Evolutionary conservation across 2,113 vertebrate species (phyloP).

Genomic region (Neolamprologus tretocephalus): DNA sequence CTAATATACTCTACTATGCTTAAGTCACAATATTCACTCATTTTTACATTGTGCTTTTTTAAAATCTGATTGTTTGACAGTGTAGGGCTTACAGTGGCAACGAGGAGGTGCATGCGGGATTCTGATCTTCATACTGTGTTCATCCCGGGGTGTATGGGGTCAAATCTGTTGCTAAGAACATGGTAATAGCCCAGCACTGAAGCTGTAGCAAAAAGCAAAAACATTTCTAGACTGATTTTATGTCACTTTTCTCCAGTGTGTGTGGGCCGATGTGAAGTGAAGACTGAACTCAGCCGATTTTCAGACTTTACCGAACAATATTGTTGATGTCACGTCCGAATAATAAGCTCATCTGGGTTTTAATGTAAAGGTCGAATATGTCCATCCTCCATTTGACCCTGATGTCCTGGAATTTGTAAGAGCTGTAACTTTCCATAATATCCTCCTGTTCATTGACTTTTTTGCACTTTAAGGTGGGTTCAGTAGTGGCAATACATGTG

Average conservation of each 20-base stretch:
- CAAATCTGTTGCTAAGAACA: neutral
- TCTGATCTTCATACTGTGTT: neutral
- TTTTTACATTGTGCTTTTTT: conserved; percentile 69
- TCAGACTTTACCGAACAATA: neutral
- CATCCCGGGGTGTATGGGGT: neutral
- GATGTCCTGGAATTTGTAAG: neutral
- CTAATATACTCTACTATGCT: conserved; percentile 16
- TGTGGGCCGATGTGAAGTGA: neutral
- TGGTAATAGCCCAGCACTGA: neutral
- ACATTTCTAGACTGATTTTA: neutral
- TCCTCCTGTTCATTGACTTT: neutral
- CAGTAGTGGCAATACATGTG: neutral
- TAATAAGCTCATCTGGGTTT: neutral
- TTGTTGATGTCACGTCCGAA: neutral
- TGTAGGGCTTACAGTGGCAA: neutral
- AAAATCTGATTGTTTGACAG: conserved; percentile 28
- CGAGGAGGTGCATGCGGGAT: neutral
- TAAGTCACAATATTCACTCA: conserved; percentile 40
- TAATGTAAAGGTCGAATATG: neutral
- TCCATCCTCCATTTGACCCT: neutral
- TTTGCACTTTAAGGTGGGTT: neutral
- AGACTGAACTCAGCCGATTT: neutral
- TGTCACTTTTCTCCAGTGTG: neutral
- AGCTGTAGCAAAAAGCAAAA: neutral
- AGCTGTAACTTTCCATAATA: neutral